Conservation (phyloP, 2,113 vertebrate species). For the Callospermophilus lateralis region DNA sequence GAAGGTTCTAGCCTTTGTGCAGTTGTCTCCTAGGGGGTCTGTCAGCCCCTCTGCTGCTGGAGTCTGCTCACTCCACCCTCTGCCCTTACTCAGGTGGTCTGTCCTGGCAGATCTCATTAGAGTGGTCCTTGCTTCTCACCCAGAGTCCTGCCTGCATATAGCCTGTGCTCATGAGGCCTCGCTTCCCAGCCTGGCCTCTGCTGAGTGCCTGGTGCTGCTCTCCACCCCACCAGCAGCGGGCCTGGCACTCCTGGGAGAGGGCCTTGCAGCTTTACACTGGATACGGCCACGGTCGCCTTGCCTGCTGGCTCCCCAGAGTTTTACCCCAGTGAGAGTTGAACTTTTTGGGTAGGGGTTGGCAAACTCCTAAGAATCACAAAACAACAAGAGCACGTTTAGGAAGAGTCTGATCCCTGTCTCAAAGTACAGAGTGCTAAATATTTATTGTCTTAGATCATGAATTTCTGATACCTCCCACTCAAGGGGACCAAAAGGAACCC, state of each 20-base stretch:
- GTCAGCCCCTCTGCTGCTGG: neutral
- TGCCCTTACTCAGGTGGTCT: neutral
- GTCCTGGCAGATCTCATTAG: neutral
- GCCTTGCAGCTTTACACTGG: constrained; percentile 67
- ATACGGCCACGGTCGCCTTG: neutral
- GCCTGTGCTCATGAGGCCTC: neutral
- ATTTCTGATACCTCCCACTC: constrained; percentile 62
- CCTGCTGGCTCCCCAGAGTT: neutral
- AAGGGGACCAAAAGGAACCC: constrained; percentile 41
- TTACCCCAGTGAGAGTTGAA: neutral
- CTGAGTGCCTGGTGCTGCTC: rapidly evolving
- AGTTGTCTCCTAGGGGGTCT: neutral
- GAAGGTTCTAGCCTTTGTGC: neutral
- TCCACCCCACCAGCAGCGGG: neutral
- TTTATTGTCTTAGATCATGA: constrained; percentile 64
- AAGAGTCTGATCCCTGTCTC: neutral
- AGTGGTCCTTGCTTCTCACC: neutral
- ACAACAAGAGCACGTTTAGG: neutral
- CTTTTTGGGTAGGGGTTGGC: neutral
- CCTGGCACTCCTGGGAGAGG: neutral
- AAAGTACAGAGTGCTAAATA: neutral
- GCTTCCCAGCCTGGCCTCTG: neutral
- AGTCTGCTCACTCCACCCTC: neutral
- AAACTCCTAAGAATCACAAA: neutral
- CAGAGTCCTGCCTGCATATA: neutral